Evolutionary conservation across 2,888 invertebrate genomes (phyloP), one percentile per base, ranked within the genome.

Genomic region (Iphiclides podalirius): DNA sequence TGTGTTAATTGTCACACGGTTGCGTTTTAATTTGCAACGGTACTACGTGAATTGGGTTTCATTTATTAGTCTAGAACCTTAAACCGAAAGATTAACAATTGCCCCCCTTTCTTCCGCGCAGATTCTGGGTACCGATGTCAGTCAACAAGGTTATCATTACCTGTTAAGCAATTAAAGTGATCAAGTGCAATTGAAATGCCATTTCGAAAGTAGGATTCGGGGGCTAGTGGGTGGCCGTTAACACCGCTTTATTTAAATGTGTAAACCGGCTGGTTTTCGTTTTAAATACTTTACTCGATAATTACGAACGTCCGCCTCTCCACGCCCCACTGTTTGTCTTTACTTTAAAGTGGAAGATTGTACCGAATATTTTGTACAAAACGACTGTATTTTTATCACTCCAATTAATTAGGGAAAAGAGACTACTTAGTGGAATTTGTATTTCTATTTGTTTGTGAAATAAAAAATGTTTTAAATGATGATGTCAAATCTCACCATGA

Each of bases 131-230:
- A 17, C 42, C 34, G 14, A 37, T 42, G 37, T 42, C 20, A 36
- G 42, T 42, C 48, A 37, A 42, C 42, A 31, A 28, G 28, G 37
- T 48, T 48, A 42, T 23, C 48, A 37, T 48, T 48, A 48, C 41
- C 42, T 42, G 42, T 48, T 33, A 31, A 33, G 36, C 33, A 42
- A 42, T 48, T 42, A 42, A 42, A 45, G 37, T 45, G 28, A 42
- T 48, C 41, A 48, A 48, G 42, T 20, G 28, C 42, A 48, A 48
- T 48, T 37, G 41, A 37, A 42, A 37, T 48, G 28, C 20, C 36
- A 48, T 37, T 36, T 37, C 14, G 36, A 42, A 47, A 47, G 47
- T 47, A 47, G 36, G 31, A 6, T 37, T 41, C 20, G 4, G 17
- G n/a, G 40, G 9, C 28, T 17, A 17, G 35, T 36, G 33, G 31